Base-by-base conservation (phyloP, 2,113 vertebrate species). In the Morone chrysops region DNA sequence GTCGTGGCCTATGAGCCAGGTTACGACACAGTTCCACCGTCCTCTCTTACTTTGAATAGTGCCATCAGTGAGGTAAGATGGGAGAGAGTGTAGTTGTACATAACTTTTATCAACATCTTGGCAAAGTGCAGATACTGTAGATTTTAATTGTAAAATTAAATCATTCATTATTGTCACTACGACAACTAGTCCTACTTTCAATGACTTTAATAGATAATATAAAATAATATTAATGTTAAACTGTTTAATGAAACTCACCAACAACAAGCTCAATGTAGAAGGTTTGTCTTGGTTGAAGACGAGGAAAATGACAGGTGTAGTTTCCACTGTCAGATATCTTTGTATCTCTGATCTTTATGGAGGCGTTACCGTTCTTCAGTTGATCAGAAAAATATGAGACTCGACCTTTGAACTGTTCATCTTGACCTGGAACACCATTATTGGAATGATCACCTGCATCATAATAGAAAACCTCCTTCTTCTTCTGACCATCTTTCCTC, bases 261-360 rank as follows among this genome's bases (percentile, higher is more conserved):
- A 80, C 60, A 47, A 47, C 50, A 1, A 80, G 78, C 38, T 8
- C 1, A 16, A 80, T 8, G 48, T n/a, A 3, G 13, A 25, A 43
- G 31, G 0, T 5, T 71, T 4, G 0, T 0, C 0, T 1, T 14
- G 0, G 63, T 4, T 22, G 8, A 45, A 12, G 47, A 41, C 0
- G 3, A 54, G 69, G 0, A 67, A 74, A 59, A 25, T 0, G 0
- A 14, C 85, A 87, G 71, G 48, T 69, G 14, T 83, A 87, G 25
- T 0, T 43, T 17, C 80, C 85, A 0, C 53, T 45, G 81, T 87
- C 84, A 0, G 20, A 2, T 65, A 67, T 0, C 20, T 0, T 48
- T 1, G 66, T 7, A 0, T 14, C 6, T 14, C 5, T 66, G 72
- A 85, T 65, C 0, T 14, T 0, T 18, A 85, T 66, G 72, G 78